Evolutionary conservation across 2,888 invertebrate genomes (phyloP).

Genomic region (Hipparchia semele): DNA sequence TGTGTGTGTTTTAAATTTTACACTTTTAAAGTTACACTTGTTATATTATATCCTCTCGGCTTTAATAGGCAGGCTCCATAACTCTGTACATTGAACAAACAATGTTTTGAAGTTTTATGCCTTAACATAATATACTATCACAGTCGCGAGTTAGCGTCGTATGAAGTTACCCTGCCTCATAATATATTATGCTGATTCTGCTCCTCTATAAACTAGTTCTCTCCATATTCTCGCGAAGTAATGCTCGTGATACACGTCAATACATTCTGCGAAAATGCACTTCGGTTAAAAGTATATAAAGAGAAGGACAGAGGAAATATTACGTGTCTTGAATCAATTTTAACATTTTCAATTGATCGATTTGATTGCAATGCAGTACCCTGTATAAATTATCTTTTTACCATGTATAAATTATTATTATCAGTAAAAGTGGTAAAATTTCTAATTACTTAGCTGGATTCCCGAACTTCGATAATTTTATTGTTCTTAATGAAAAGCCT

Average conservation of each 20-base stretch:
- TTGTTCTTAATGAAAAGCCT: too few species aligned
- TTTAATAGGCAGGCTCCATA: too few species aligned
- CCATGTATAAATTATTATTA: too few species aligned
- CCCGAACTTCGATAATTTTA: too few species aligned
- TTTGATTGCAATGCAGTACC: background rate
- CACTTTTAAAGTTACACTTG: too few species aligned
- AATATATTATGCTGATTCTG: background rate
- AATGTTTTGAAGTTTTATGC: conserved; percentile 23
- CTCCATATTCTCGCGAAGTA: too few species aligned
- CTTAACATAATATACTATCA: conserved; percentile 7
- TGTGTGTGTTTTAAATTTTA: too few species aligned
- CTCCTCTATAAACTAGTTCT: background rate
- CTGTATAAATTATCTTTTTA: too few species aligned
- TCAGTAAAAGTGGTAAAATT: too few species aligned
- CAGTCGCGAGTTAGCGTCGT: background rate
- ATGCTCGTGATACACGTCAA: background rate
- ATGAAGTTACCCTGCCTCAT: conserved; percentile 24
- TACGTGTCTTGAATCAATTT: background rate
- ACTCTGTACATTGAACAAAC: conserved; percentile 57
- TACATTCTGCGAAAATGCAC: background rate
- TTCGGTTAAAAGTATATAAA: conserved; percentile 1
- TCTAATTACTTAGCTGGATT: too few species aligned
- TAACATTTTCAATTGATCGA: background rate
- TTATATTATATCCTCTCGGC: too few species aligned
- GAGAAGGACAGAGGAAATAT: background rate